Evolutionary conservation across 2,797 vertebrate genomes (phyloP).

Genomic region (Urophycis tenuis): DNA sequence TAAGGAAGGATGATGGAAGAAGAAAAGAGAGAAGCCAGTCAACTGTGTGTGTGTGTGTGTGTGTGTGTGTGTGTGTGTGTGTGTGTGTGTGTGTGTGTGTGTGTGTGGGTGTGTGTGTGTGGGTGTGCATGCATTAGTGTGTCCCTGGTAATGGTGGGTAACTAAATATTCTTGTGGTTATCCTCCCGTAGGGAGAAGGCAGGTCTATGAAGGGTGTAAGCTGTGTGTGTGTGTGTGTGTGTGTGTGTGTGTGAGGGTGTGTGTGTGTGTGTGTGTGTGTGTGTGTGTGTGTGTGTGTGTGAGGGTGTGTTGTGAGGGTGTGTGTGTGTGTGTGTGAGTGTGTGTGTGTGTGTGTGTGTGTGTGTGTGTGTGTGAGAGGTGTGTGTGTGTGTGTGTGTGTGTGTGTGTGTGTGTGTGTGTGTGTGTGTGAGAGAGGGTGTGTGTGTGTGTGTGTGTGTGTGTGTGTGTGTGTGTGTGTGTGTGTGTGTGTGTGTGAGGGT

Average conservation of each 20-base stretch:
- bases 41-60: conserved; percentile 16
- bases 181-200: conserved; percentile 50
- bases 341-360: no score
- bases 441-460: conserved; percentile 48
- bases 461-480: conserved; percentile 29
- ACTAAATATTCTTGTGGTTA: conserved; percentile 62
- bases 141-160: conserved; percentile 52
- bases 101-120: no score
- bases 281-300: no score
- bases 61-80: conserved; percentile 8
- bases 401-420: conserved; percentile 1
- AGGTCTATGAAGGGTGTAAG: conserved; percentile 61
- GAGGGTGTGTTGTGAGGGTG: no score
- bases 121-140: conserved; percentile 10
- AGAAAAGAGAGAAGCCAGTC: conserved; percentile 12
- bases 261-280: conserved; percentile 17
- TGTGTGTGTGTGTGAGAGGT: conserved; percentile 15
- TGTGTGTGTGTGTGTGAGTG: conserved; percentile 17
- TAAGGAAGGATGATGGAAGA: neutral
- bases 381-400: conserved; percentile 16
- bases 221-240: conserved; percentile 38
- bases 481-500: conserved; percentile 15
- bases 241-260: conserved; percentile 8
- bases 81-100: no score
- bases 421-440: conserved; percentile 45